These are phyloP conservation scores for Hippasteria phrygiana DNA, from an alignment of 53 echinoderm and acorn worm species.

Conservation along the genomic window DNA sequence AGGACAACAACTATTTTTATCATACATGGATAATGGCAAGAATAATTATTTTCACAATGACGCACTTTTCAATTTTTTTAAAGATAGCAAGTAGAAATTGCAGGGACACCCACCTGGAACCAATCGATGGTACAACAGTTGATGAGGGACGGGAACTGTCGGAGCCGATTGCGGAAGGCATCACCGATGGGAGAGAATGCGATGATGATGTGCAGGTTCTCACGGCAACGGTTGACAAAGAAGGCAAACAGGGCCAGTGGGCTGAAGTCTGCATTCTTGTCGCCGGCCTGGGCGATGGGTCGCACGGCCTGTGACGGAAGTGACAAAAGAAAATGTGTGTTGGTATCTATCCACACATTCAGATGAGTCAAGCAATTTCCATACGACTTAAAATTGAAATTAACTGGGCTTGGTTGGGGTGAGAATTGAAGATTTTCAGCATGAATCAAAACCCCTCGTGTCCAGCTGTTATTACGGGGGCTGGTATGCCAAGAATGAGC, in stretches of 20 bases:
- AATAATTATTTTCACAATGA: no score
- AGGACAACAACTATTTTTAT: no score
- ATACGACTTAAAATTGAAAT: no score
- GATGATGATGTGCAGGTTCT: conserved; percentile 97
- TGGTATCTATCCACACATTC: not conserved
- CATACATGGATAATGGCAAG: no score
- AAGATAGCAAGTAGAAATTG: no score
- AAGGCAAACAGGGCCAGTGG: conserved; percentile 96
- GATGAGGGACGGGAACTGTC: conserved; percentile 99
- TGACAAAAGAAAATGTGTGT: not conserved
- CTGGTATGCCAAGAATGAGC: no score
- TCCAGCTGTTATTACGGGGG: no score
- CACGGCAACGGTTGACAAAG: conserved; percentile 98
- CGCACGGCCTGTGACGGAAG: conserved; percentile 82
- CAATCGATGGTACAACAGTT: conserved; percentile 99
- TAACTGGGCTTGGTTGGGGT: no score
- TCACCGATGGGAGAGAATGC: conserved; percentile 99
- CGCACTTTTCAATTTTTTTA: no score
- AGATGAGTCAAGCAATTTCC: not conserved
- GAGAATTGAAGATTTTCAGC: no score
- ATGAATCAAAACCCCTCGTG: no score
- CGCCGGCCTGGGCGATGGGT: conserved; percentile 96
- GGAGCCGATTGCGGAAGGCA: conserved; percentile 96
- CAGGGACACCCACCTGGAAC: conserved; percentile 83
- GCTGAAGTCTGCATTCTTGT: conserved; percentile 99